These are phyloP conservation scores for Dimorphilus gyrociliatus DNA, from an alignment of 2,888 invertebrate species.

Conservation along the genomic window DNA sequence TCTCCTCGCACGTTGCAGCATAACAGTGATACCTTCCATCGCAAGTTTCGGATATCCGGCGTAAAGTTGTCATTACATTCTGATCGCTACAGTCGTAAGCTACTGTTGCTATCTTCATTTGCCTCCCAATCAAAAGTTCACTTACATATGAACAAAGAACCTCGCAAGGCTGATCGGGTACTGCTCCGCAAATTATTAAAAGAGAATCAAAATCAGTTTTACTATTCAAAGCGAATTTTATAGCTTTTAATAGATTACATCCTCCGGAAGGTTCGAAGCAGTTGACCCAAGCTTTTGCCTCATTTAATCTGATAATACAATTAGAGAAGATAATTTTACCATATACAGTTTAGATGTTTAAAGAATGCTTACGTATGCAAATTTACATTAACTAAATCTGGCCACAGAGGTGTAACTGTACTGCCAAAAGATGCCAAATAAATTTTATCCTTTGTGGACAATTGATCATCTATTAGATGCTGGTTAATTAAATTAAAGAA, in stretches of 20 bases:
- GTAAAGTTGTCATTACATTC: conserved; percentile 29
- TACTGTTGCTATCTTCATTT: conserved; percentile 27
- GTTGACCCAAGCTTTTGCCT: conserved; percentile 30
- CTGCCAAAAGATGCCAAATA: conserved; percentile 33
- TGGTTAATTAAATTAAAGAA: conserved; percentile 10
- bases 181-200: too few relatives aligned
- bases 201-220: too few relatives aligned
- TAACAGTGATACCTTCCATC: conserved; percentile 35
- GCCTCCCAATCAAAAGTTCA: conserved; percentile 28
- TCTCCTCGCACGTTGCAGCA: conserved; percentile 31
- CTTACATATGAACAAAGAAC: conserved; percentile 30
- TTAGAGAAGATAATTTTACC: neutral
- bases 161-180: conserved; percentile 33
- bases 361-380: conserved; percentile 22
- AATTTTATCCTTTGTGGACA: conserved; percentile 24
- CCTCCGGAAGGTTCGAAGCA: conserved; percentile 26
- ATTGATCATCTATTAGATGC: conserved; percentile 37
- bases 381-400: conserved; percentile 26
- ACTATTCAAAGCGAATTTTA: too few relatives aligned
- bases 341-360: conserved; percentile 1
- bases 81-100: conserved; percentile 37
- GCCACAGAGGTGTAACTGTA: conserved; percentile 27
- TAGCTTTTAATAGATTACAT: conserved; percentile 31
- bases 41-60: conserved; percentile 29
- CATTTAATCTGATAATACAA: conserved; percentile 23